Evolutionary conservation across 1,140 invertebrate genomes (phyloP).

Genomic region (Lasioglossum baleicum): DNA sequence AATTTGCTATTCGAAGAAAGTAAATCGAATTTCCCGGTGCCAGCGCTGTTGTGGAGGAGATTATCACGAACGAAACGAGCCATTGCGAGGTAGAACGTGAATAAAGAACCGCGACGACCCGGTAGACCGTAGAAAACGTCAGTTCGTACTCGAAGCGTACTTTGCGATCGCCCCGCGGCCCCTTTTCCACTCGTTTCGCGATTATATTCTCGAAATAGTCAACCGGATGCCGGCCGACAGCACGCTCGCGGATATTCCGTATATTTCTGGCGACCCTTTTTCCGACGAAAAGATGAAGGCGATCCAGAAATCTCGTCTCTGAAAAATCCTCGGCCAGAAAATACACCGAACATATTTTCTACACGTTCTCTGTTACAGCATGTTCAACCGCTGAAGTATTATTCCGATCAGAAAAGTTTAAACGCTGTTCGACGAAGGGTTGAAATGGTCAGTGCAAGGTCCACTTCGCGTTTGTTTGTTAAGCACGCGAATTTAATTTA

Average conservation of each 20-base stretch:
- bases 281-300: slow-evolving; percentile 53
- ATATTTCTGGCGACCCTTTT: slow-evolving; percentile 75
- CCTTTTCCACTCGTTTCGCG: slow-evolving; percentile 62
- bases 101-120: slow-evolving; percentile 61
- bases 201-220: slow-evolving; percentile 78
- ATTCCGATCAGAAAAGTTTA: no score
- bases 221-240: slow-evolving; percentile 73
- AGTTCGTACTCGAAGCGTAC: slow-evolving; percentile 51
- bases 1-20: not conserved
- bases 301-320: not conserved
- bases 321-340: not conserved
- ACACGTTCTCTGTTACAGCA: no score
- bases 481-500: not conserved
- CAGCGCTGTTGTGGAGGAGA: not conserved
- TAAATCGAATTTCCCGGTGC: slow-evolving; percentile 4
- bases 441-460: not conserved
- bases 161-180: slow-evolving; percentile 34
- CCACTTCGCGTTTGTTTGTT: not conserved
- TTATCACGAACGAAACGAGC: slow-evolving; percentile 45
- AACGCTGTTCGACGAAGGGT: not conserved
- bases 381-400: no score
- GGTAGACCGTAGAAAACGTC: slow-evolving; percentile 65
- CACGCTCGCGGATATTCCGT: slow-evolving; percentile 67
- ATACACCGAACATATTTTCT: no score
- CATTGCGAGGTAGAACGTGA: slow-evolving; percentile 28